Percentiles rank a stretch among this genome's conserved stretches.
Conservation (phyloP, 2,113 vertebrate genomes). For the Corythoichthys intestinalis region DNA sequence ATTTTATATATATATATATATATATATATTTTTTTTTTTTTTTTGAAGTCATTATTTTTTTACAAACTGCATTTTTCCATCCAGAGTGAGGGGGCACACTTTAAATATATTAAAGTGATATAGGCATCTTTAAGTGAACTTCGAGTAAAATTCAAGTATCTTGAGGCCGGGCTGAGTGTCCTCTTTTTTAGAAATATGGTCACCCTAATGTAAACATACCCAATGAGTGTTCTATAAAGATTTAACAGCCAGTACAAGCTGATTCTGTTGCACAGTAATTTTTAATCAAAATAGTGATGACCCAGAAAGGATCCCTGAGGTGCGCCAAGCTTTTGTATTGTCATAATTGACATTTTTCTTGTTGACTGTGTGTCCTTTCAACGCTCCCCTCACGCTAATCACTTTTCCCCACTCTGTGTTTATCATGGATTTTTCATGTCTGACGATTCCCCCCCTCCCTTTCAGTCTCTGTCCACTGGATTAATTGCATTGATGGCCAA, state of each 20-base stretch:
- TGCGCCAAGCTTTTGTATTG: constrained; percentile 51
- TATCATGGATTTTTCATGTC: constrained; percentile 60
- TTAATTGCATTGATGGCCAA: constrained; percentile 77
- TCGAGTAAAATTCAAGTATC: too few species aligned
- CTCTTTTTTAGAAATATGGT: too few species aligned
- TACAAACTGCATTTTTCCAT: too few species aligned
- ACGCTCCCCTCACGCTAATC: constrained; percentile 15
- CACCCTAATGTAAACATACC: too few species aligned
- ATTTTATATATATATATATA: too few species aligned
- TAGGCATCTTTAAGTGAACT: too few species aligned
- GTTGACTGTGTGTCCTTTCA: constrained; percentile 25
- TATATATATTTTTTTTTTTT: too few species aligned
- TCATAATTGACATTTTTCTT: constrained; percentile 47
- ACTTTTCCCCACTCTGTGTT: constrained; percentile 38
- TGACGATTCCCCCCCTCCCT: constrained; percentile 35
- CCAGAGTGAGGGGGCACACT: too few species aligned
- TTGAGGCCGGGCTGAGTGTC: too few species aligned
- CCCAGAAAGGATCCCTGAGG: constrained; percentile 40
- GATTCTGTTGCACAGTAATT: constrained; percentile 1
- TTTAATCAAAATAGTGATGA: constrained; percentile 29
- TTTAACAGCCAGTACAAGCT: neutral
- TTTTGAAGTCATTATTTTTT: too few species aligned
- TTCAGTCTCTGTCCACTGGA: constrained; percentile 59
- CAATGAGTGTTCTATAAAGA: too few species aligned
- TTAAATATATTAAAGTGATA: too few species aligned